Base-by-base conservation (phyloP, 2,888 invertebrate genomes). In the Azorinus chamasolen region DNA sequence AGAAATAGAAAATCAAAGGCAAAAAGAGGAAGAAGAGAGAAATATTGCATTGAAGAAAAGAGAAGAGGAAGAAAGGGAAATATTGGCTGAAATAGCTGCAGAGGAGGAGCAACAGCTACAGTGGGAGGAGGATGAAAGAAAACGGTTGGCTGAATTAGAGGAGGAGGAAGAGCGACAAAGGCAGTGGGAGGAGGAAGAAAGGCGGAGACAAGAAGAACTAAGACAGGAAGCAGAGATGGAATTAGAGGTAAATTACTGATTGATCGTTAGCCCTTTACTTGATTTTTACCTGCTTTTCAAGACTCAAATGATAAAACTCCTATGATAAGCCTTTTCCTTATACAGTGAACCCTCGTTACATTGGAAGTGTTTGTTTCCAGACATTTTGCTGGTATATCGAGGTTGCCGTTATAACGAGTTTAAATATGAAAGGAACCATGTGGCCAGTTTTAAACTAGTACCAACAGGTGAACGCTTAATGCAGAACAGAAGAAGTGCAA, bases 161-260 rank as follows among this genome's bases (percentile, higher is more conserved):
- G 81, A 84, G 46, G 73, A 82, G 46, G 79, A 78, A 61, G 79
- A 77, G 57, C 62, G 81, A 54, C 80, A 79, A 63, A 61, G 64
- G 20, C 58, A 83, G 39, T 79, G 81, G 79, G 84, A 85, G 32
- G 66, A 73, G 20, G 83, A 85, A 51, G 78, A 76, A 51, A 57
- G 45, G 46, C 63, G 63, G 46, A 77, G 73, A 64, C 63, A 77
- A 46, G 74, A 68, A 43, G 64, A 79, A 61, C 59, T 86, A 43
- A 81, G 84, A 39, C 72, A 69, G n/a, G 87, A 87, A 54, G 74
- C 81, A 18, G 66, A 74, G 48, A 83, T 72, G 46, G 85, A 83
- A 62, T 55, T 73, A 46, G 69, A 62, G 74, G 83, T 85, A 27
- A 8, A 12, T n/a, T 10, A 14, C 16, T 57, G 20, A n/a, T n/a